Percentiles rank a stretch among this genome's conserved stretches.
Conservation (phyloP, 2,113 vertebrate species). For the Nerophis lumbriciformis region DNA sequence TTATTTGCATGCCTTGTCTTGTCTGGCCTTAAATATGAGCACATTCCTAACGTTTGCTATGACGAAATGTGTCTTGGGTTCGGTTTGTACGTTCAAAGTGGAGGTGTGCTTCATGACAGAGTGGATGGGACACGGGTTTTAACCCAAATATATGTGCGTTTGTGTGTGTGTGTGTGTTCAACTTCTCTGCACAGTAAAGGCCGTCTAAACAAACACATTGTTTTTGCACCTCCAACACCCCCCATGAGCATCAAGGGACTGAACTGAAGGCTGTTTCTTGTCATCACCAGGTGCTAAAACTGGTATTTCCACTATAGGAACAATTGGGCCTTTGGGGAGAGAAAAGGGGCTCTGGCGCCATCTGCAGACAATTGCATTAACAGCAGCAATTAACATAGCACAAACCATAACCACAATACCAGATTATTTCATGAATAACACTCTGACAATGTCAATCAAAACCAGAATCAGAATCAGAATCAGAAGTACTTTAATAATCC, state of each 20-base stretch:
- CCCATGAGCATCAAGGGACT: neutral
- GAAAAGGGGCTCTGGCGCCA: slow-evolving; percentile 48
- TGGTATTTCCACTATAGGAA: slow-evolving; percentile 44
- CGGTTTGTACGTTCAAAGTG: neutral
- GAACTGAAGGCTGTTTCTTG: slow-evolving; percentile 22
- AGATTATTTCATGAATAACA: too few relatives aligned
- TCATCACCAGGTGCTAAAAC: slow-evolving; percentile 28
- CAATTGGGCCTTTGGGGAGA: slow-evolving; percentile 18
- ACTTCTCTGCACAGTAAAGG: slow-evolving; percentile 1
- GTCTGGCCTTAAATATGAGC: slow-evolving; percentile 45
- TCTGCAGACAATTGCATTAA: slow-evolving; percentile 41
- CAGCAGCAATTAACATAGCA: neutral
- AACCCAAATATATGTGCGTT: neutral
- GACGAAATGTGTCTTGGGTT: neutral
- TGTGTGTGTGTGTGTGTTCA: neutral
- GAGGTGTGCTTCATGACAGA: slow-evolving; percentile 4
- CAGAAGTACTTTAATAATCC: too few relatives aligned
- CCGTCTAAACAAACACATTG: neutral
- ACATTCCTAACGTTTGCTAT: slow-evolving; percentile 25
- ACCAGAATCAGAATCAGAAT: too few relatives aligned
- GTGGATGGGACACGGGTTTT: neutral
- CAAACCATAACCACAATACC: neutral
- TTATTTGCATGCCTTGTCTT: slow-evolving; percentile 69
- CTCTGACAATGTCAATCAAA: neutral
- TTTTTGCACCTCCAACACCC: neutral